Evolutionary conservation across 2,113 vertebrate genomes (phyloP), one percentile per base, ranked within the genome.

Genomic region (Hemichromis elongatus): DNA sequence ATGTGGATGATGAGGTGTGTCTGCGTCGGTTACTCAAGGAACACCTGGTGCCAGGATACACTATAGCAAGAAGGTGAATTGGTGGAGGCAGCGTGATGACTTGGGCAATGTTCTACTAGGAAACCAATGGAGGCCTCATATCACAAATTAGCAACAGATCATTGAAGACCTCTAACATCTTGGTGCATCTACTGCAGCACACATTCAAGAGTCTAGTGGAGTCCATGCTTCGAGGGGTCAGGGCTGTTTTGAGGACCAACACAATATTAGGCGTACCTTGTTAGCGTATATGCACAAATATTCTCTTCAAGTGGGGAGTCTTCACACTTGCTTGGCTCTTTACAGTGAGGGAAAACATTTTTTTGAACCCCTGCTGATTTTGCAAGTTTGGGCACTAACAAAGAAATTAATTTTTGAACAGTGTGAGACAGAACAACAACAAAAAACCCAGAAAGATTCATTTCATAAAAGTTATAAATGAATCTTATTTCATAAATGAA

Each of bases 391-490:
- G 30, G 30, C 35, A 63, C n/a, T 63, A 63, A 63, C 59, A 61
- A 61, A 61, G 57, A 35, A 61, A 35, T 61, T 61, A 35, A 5
- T 5, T 35, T 61, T 61, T 61, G 5, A 61, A 61, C 57, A 61
- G 30, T 35, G 57, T n/a, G 0, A 61, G 9, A n/a, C 30, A 1
- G 9, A 61, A 0, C 2, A 35, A 19, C 35, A 61, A 61, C 2
- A 1, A 4, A 59, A 7, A 1, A 6, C 6, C 18, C 30, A 61
- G 30, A 30, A 61, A 28, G 12, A 40, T 40, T 9, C 37, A 40
- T 61, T 61, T 61, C 18, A 61, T 18, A 35, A 61, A 61, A 61
- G 57, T 3, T 61, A 61, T 35, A 12, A 19, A 61, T 7, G 11
- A 5, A 30, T 61, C 35, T 1, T n/a, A n/a, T 12, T 61, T 61